Evolutionary conservation across 30 jellyfish, hydroid and myxozoan species (phyloP).

Genomic region (Chrysaora quinquecirrha): DNA sequence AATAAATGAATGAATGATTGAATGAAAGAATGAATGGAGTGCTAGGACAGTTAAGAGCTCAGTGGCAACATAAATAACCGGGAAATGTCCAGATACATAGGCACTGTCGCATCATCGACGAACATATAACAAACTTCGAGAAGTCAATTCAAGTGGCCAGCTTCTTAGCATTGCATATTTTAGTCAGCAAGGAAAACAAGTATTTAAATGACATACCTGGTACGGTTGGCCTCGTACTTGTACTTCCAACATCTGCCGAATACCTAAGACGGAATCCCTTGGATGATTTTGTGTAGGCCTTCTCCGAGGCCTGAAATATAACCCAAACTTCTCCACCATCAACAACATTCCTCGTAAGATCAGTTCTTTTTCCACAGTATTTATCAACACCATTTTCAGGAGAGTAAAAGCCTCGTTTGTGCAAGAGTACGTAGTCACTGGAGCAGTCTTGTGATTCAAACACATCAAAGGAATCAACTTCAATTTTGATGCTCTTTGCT

Average conservation of each 20-base stretch:
- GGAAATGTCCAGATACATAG: too few relatives aligned
- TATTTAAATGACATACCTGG: slow-evolving; percentile 40
- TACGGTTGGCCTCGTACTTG: neutral
- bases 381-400: slow-evolving; percentile 48
- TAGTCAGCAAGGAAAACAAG: too few relatives aligned
- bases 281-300: slow-evolving; percentile 2
- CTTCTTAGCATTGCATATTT: too few relatives aligned
- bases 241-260: neutral
- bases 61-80: too few relatives aligned
- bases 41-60: too few relatives aligned
- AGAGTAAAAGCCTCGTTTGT: slow-evolving; percentile 60
- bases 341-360: neutral
- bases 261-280: slow-evolving; percentile 45
- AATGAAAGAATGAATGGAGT: too few relatives aligned
- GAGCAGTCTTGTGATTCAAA: slow-evolving; percentile 44
- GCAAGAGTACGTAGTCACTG: slow-evolving; percentile 65
- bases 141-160: too few relatives aligned
- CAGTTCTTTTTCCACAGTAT: slow-evolving; percentile 44
- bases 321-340: slow-evolving; percentile 55
- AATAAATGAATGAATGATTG: too few relatives aligned
- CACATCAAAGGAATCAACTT: slow-evolving; percentile 63
- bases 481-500: slow-evolving; percentile 37
- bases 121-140: too few relatives aligned
- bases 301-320: slow-evolving; percentile 27
- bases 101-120: too few relatives aligned